phyloP scores from a whole-genome alignment of 30 jellyfish, hydroid and myxozoan genomes.

The Aurelia aurita region DNA sequence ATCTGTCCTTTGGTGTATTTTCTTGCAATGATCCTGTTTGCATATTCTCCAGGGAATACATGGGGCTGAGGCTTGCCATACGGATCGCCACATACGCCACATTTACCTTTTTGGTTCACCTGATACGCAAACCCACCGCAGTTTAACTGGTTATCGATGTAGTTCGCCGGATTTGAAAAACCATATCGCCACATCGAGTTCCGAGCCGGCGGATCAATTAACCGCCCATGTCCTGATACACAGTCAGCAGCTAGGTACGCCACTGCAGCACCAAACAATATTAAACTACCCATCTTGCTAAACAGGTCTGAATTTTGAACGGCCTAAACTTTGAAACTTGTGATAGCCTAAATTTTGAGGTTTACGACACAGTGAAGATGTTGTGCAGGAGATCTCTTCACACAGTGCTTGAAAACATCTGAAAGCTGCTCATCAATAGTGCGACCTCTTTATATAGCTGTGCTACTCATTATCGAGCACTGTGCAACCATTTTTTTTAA shows the following conservation, averaged over 20 bases:
- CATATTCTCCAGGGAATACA: constrained; percentile 52
- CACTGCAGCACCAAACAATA: neutral
- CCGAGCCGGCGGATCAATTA: constrained; percentile 65
- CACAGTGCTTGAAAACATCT: too few relatives aligned
- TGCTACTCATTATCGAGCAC: too few relatives aligned
- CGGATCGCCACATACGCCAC: constrained; percentile 82
- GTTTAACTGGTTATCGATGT: constrained; percentile 63
- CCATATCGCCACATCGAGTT: constrained; percentile 72
- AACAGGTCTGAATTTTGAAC: too few relatives aligned
- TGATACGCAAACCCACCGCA: constrained; percentile 73
- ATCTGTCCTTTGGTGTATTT: constrained; percentile 54
- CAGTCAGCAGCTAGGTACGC: neutral
- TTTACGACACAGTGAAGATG: too few relatives aligned
- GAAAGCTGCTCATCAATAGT: too few relatives aligned
- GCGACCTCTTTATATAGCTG: too few relatives aligned
- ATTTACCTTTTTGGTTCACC: constrained; percentile 37
- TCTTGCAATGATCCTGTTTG: constrained; percentile 45
- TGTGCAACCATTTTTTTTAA: too few relatives aligned
- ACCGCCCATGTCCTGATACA: constrained; percentile 57
- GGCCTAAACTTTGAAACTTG: too few relatives aligned
- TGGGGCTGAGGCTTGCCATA: constrained; percentile 16
- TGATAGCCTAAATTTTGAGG: too few relatives aligned
- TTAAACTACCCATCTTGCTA: too few relatives aligned
- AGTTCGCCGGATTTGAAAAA: constrained; percentile 30
- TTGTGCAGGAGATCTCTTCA: too few relatives aligned